Conservation (phyloP, 2,113 vertebrate genomes). For the Junco hyemalis region DNA sequence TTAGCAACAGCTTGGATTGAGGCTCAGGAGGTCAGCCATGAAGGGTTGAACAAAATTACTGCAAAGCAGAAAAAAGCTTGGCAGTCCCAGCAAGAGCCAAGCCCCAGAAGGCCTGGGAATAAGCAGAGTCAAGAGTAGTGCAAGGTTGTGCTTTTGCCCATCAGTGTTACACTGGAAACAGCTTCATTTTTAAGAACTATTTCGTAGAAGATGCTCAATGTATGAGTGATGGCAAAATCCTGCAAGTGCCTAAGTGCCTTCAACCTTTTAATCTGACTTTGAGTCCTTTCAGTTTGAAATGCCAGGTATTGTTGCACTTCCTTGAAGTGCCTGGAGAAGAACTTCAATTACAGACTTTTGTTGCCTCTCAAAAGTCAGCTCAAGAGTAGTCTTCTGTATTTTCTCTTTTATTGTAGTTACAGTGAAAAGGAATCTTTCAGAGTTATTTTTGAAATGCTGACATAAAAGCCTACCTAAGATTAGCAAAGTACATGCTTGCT, state of each 20-base stretch:
- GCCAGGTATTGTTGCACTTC: neutral
- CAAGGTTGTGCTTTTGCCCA: neutral
- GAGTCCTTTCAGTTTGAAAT: neutral
- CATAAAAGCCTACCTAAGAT: neutral
- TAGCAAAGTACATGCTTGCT: neutral
- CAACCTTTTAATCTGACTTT: neutral
- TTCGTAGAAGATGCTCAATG: neutral
- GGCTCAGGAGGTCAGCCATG: fast-evolving
- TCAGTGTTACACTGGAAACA: neutral
- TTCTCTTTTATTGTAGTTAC: neutral
- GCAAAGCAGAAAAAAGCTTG: neutral
- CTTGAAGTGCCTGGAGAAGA: neutral
- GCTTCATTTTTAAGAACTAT: neutral
- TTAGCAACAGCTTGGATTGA: neutral
- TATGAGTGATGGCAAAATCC: neutral
- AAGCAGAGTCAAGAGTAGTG: neutral
- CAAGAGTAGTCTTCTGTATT: neutral
- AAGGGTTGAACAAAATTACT: neutral
- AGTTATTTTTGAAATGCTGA: neutral
- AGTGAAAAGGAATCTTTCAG: neutral
- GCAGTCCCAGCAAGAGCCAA: neutral
- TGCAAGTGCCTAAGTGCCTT: neutral
- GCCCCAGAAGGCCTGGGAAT: neutral
- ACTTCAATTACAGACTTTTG: neutral
- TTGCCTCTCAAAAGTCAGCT: neutral